Base-by-base conservation (phyloP, 2,888 invertebrate species). In the Watsonalla cultraria region DNA sequence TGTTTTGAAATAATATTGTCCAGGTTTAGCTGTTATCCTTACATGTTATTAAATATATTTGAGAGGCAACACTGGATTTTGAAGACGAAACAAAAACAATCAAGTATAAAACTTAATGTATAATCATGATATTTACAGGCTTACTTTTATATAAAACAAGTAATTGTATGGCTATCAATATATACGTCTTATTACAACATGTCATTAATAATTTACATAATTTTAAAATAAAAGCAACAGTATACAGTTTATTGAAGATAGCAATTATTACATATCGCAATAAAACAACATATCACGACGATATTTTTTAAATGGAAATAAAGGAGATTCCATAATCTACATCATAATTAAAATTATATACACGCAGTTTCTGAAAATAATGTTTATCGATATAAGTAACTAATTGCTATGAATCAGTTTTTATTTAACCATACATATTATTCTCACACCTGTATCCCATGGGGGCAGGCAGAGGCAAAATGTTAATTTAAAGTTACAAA, bases 71-170 rank as follows among this genome's bases (percentile, higher is more conserved):
- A 9, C 42, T 8, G 1, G 34, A 53, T 54, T 42, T 58, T 58
- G 73, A 77, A 78, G 66, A 70, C 65, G 70, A 84, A 87, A 86
- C 81, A 86, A 88, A 88, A 84, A 84, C 89, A 81, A 84, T 83
- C 65, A 72, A 82, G 83, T 90, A 90, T 90, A 90, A 90, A 90
- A 90, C 90, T 90, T 90, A 90, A 88, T 89, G 86, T 90, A 86
- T 90, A 90, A 89, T 90, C 84, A 84, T 88, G 84, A 82, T 90
- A 90, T 90, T 90, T 90, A 90, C 90, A 90, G 82, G 83, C 87
- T 86, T 90, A 90, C 70, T 66, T 66, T 86, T 89, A 90, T 88
- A 89, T 86, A 90, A 90, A 90, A 90, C 90, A 90, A 90, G 86
- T 90, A 85, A 84, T 86, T 86, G 80, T 88, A 90, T 90, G 89